Evolutionary conservation across 2,888 invertebrate species (phyloP).

Genomic region (Odontocolon sp.): DNA sequence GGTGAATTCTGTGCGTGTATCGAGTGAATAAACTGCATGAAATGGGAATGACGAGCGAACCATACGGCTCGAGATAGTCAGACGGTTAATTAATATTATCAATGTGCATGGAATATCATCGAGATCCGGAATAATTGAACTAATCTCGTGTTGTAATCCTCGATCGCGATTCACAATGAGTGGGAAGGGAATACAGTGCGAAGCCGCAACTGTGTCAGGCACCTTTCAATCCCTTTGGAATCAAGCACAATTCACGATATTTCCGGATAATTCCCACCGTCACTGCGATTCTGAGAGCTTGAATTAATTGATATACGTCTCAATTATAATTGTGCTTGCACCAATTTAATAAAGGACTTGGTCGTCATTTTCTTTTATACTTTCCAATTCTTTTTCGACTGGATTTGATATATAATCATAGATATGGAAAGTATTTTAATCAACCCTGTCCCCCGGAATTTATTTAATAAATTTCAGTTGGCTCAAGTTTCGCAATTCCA

Average conservation of each 20-base stretch:
- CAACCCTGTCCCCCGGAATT: too few relatives aligned
- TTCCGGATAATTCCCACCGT: slow-evolving; percentile 10
- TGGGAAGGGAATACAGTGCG: slow-evolving; percentile 28
- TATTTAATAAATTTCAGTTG: neutral
- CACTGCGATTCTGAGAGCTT: neutral
- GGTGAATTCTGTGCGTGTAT: slow-evolving; percentile 36
- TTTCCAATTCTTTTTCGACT: neutral
- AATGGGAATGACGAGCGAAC: slow-evolving; percentile 45
- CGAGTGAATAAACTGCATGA: slow-evolving; percentile 32
- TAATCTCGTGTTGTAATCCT: slow-evolving; percentile 54
- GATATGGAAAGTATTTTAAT: too few relatives aligned
- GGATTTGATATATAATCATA: neutral
- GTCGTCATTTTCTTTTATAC: neutral
- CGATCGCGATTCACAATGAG: slow-evolving; percentile 23
- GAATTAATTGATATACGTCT: slow-evolving; percentile 36
- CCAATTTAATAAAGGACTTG: neutral
- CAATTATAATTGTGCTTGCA: slow-evolving; percentile 6
- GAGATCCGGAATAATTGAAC: slow-evolving; percentile 48
- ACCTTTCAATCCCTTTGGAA: too few relatives aligned
- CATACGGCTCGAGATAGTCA: slow-evolving; percentile 54
- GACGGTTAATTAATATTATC: slow-evolving; percentile 62
- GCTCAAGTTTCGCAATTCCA: too few relatives aligned
- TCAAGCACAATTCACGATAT: slow-evolving; percentile 14
- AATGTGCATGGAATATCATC: slow-evolving; percentile 45
- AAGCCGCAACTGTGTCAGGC: too few relatives aligned